phyloP scores from a whole-genome alignment of 2,888 invertebrate species.

The Ecdyonurus torrentis region DNA sequence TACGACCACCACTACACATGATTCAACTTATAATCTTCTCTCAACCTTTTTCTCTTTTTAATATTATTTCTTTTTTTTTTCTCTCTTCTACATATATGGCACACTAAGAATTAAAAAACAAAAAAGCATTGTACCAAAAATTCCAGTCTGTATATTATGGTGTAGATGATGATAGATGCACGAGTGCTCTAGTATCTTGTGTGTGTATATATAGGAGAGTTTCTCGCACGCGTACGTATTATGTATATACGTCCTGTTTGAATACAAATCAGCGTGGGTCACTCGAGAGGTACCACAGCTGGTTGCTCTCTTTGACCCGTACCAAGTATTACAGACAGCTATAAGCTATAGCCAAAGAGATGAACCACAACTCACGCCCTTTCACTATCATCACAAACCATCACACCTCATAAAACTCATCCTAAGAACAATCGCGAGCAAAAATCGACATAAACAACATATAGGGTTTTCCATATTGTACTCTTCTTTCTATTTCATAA shows the following conservation, averaged over 20 bases:
- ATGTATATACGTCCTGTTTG: not conserved
- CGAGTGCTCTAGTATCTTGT: not conserved
- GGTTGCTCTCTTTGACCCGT: not conserved
- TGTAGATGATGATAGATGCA: not conserved
- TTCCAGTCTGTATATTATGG: too few species aligned
- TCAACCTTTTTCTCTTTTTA: too few species aligned
- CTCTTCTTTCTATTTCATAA: too few species aligned
- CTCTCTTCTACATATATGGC: too few species aligned
- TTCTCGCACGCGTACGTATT: not conserved
- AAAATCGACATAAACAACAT: too few species aligned
- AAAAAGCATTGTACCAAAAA: too few species aligned
- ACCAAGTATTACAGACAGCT: too few species aligned
- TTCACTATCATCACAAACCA: not conserved
- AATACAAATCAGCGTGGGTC: not conserved
- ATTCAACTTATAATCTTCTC: not conserved
- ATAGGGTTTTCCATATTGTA: too few species aligned
- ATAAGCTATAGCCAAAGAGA: too few species aligned
- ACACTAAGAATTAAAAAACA: too few species aligned
- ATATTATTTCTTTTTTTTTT: too few species aligned
- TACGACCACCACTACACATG: not conserved
- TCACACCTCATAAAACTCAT: not conserved
- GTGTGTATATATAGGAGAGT: too few species aligned
- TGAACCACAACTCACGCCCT: not conserved
- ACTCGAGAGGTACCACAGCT: not conserved
- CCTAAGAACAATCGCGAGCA: not conserved